These are phyloP conservation scores for Oscheius sp. DNA, from an alignment of 2,888 invertebrate species.

Conservation along the genomic window DNA sequence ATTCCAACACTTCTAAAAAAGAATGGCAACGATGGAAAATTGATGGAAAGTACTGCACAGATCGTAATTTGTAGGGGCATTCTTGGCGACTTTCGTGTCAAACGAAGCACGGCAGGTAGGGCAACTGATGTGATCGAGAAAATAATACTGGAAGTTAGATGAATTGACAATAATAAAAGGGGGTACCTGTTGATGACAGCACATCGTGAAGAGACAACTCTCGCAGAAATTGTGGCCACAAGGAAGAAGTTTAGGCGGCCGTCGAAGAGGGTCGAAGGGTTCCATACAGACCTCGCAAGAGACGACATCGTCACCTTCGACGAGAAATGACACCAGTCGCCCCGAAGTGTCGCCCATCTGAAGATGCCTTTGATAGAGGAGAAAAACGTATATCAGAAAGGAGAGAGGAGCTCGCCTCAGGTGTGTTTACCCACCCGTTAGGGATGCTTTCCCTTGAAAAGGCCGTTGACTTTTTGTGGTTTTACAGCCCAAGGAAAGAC, in stretches of 20 bases:
- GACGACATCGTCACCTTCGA: slow-evolving; percentile 51
- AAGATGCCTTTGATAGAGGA: slow-evolving; percentile 13
- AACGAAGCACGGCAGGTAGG: slow-evolving; percentile 63
- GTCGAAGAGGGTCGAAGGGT: slow-evolving; percentile 44
- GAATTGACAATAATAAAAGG: too few species aligned
- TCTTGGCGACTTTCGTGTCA: slow-evolving; percentile 54
- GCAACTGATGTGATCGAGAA: slow-evolving; percentile 66
- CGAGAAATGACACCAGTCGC: slow-evolving; percentile 50
- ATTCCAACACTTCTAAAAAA: slow-evolving; percentile 60
- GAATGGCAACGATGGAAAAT: too few species aligned
- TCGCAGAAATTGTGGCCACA: slow-evolving; percentile 71
- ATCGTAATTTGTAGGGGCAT: slow-evolving; percentile 68
- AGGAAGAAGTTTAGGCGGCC: slow-evolving; percentile 66
- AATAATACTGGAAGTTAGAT: slow-evolving; percentile 69
- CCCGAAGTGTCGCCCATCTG: slow-evolving; percentile 36
- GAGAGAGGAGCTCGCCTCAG: slow-evolving; percentile 9
- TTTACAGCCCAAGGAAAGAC: slow-evolving; percentile 12
- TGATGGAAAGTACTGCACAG: slow-evolving; percentile 71
- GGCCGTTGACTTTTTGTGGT: slow-evolving; percentile 18
- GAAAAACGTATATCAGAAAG: neutral
- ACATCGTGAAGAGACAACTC: slow-evolving; percentile 63
- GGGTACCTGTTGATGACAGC: slow-evolving; percentile 64
- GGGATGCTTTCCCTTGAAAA: slow-evolving; percentile 21
- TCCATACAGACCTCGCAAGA: slow-evolving; percentile 58
- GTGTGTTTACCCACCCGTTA: slow-evolving; percentile 19